Percentiles rank a stretch among this genome's conserved stretches.
Conservation (phyloP, 2,888 invertebrate genomes). For the Corbicula japonica region DNA sequence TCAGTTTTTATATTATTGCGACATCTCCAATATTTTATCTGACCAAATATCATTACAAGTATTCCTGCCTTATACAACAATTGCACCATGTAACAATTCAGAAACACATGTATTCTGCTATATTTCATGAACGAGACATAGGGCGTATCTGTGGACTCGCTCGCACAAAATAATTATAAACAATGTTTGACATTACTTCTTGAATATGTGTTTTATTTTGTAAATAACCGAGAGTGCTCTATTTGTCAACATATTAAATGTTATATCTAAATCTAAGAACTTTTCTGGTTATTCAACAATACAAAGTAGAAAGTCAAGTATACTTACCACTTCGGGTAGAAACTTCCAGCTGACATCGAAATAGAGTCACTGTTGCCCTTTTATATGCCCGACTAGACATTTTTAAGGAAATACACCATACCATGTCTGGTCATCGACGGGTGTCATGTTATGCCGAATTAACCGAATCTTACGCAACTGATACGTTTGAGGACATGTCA, state of each 20-base stretch:
- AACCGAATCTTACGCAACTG: neutral
- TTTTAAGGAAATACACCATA: slow-evolving; percentile 22
- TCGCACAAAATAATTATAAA: neutral
- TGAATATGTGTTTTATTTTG: neutral
- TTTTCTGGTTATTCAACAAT: neutral
- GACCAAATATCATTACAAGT: neutral
- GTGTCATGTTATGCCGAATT: slow-evolving; percentile 10
- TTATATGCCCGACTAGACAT: slow-evolving; percentile 1
- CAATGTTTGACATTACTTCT: neutral
- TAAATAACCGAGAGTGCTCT: neutral
- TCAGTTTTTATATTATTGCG: neutral
- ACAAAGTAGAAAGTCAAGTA: neutral
- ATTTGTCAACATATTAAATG: neutral
- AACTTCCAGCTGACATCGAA: slow-evolving; percentile 18
- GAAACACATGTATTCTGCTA: neutral
- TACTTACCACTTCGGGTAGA: slow-evolving; percentile 25
- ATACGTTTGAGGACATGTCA: neutral
- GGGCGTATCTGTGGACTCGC: neutral
- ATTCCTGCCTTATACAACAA: neutral
- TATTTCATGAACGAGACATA: neutral
- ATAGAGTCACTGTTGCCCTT: neutral
- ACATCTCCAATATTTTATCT: neutral
- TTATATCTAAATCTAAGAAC: neutral
- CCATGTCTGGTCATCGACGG: slow-evolving; percentile 1
- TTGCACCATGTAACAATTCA: neutral